Evolutionary conservation across 2,113 vertebrate species (phyloP).

Genomic region (Osmerus eperlanus): DNA sequence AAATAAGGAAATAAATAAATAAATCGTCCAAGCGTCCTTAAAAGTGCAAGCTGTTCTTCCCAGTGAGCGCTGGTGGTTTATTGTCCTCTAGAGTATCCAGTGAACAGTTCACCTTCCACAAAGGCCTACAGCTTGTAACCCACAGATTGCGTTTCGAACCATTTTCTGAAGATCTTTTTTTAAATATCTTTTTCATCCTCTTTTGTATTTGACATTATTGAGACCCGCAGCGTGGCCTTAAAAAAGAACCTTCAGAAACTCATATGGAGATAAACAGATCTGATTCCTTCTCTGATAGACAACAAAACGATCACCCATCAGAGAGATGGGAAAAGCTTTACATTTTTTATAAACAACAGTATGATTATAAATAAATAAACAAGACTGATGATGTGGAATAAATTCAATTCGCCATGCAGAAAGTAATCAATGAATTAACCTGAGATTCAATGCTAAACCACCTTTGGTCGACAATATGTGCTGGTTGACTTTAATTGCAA

Average conservation of each 20-base stretch:
- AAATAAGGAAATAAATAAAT: conserved; percentile 63
- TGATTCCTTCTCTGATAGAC: conserved; percentile 10
- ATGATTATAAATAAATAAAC: conserved; percentile 65
- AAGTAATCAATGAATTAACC: conserved; percentile 74
- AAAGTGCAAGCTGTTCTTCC: conserved; percentile 46
- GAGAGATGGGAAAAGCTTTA: conserved; percentile 41
- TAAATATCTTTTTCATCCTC: too few species aligned
- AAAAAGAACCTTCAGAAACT: too few species aligned
- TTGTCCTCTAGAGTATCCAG: neutral
- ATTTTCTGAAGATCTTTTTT: too few species aligned
- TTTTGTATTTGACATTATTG: too few species aligned
- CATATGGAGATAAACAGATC: too few species aligned
- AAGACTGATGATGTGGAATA: conserved; percentile 69
- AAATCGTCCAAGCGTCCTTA: conserved; percentile 36
- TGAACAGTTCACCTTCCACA: neutral
- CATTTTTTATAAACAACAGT: conserved; percentile 53
- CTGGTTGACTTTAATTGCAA: conserved; percentile 73
- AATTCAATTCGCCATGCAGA: conserved; percentile 64
- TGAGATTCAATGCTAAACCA: conserved; percentile 66
- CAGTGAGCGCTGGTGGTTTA: neutral
- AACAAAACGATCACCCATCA: conserved; percentile 42
- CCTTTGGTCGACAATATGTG: conserved; percentile 63
- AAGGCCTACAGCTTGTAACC: neutral
- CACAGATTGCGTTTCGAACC: too few species aligned
- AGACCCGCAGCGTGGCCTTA: too few species aligned